Percentiles rank a stretch among this genome's conserved stretches.
phyloP scores from a whole-genome alignment of 2,888 invertebrate genomes.

The Coenonympha arcania region DNA sequence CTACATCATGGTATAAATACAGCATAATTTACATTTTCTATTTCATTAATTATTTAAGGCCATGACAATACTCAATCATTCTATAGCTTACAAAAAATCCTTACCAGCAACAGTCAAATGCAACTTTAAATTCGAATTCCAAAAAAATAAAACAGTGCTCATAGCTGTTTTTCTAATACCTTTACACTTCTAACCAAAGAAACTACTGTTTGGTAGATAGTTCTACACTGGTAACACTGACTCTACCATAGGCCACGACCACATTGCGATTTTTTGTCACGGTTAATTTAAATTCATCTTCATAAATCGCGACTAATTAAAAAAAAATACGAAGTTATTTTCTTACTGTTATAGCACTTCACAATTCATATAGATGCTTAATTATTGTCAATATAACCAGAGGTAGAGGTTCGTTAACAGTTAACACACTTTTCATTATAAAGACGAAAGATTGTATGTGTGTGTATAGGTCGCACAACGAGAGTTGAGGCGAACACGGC shows the following conservation, averaged over 20 bases:
- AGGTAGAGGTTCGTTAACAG: too few species aligned
- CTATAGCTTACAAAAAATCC: neutral
- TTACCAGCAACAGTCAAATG: conserved; percentile 13
- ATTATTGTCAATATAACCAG: neutral
- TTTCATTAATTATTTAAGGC: neutral
- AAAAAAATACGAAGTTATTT: too few species aligned
- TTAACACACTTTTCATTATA: too few species aligned
- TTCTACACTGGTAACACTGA: conserved; percentile 14
- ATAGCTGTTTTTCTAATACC: conserved; percentile 9
- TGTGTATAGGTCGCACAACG: too few species aligned
- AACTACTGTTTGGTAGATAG: conserved; percentile 13
- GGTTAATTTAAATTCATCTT: neutral
- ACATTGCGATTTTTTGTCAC: conserved; percentile 4
- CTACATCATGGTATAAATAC: conserved; percentile 1
- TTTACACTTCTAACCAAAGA: conserved; percentile 11
- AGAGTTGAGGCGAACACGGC: too few species aligned
- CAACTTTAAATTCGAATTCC: conserved; percentile 21
- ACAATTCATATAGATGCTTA: too few species aligned
- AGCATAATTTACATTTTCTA: conserved; percentile 1
- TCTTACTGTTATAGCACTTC: too few species aligned
- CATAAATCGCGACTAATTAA: neutral
- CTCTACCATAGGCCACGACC: neutral
- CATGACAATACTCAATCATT: neutral
- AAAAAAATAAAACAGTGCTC: conserved; percentile 7
- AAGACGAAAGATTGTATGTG: too few species aligned